phyloP scores from a whole-genome alignment of 2,797 vertebrate genomes.

The Iguana delicatissima region DNA sequence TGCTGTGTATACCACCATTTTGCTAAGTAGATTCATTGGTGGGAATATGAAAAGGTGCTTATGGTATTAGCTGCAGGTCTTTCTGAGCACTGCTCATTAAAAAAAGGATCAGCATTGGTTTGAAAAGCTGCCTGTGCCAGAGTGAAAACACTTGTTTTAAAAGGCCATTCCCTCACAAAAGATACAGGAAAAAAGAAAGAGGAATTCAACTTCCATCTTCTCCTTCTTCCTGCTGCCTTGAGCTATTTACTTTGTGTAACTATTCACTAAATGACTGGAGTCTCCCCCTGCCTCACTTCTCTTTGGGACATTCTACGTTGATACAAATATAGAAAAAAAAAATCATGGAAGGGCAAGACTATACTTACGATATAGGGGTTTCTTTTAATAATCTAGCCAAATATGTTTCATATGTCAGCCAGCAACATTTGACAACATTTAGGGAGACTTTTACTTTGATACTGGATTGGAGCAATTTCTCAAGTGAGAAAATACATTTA shows the following conservation, averaged over 20 bases:
- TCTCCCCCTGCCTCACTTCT: neutral
- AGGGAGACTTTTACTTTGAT: neutral
- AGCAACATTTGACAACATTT: neutral
- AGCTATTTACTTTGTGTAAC: slow-evolving; percentile 42
- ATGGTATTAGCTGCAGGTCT: slow-evolving; percentile 20
- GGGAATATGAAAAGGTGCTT: slow-evolving; percentile 31
- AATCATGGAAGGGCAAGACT: neutral
- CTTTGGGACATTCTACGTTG: slow-evolving; percentile 15
- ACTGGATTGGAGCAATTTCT: neutral
- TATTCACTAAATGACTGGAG: neutral
- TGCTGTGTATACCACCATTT: neutral
- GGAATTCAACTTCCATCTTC: neutral
- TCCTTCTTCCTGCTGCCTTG: slow-evolving; percentile 18
- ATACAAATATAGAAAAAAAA: slow-evolving; percentile 10
- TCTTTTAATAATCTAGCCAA: slow-evolving; percentile 20
- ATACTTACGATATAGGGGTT: neutral
- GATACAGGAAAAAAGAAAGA: neutral
- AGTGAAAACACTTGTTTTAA: slow-evolving; percentile 27
- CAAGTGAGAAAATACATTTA: slow-evolving; percentile 1
- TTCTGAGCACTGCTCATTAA: slow-evolving; percentile 29
- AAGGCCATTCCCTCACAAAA: slow-evolving; percentile 4
- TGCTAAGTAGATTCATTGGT: slow-evolving; percentile 23
- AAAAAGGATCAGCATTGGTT: slow-evolving; percentile 28
- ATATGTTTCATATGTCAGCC: neutral
- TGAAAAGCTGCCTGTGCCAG: slow-evolving; percentile 30